These are phyloP conservation scores for Nasalis larvatus DNA, from an alignment of 2,113 vertebrate species.

Conservation along the genomic window DNA sequence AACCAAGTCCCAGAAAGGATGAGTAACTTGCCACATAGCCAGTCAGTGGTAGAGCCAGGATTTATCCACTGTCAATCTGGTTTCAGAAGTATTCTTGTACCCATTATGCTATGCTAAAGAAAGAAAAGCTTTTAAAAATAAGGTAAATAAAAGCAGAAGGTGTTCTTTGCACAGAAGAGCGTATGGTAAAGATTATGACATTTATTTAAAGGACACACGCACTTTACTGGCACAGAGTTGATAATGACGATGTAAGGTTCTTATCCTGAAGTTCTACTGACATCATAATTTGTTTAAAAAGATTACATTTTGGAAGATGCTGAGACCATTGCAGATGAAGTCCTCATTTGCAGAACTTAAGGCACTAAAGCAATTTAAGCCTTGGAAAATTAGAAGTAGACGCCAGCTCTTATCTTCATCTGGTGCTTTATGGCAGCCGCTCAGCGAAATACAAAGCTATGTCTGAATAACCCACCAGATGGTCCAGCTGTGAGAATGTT, in stretches of 20 bases:
- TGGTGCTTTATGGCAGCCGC: conserved; percentile 11
- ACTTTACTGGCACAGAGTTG: not conserved
- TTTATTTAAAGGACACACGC: not conserved
- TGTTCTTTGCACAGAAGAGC: not conserved
- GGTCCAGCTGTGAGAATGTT: conserved; percentile 70
- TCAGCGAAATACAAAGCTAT: conserved; percentile 29
- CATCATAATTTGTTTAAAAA: not conserved
- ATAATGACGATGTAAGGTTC: not conserved
- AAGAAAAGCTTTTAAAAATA: not conserved
- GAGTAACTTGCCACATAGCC: not conserved
- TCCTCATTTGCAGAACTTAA: conserved; percentile 35
- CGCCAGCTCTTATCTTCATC: conserved; percentile 40
- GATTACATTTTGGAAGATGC: not conserved
- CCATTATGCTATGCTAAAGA: not conserved
- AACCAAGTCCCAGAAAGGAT: not conserved
- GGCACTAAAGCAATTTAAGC: conserved; percentile 49
- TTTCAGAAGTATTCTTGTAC: not conserved
- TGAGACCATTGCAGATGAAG: not conserved
- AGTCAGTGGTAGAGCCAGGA: not conserved
- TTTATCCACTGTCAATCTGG: not conserved
- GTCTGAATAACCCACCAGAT: conserved; percentile 66
- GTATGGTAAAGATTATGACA: not conserved
- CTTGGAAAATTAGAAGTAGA: conserved; percentile 44
- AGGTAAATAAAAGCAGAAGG: not conserved
- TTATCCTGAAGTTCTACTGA: not conserved